Conservation (phyloP, 2,113 vertebrate genomes). For the Tragulus kanchil region DNA sequence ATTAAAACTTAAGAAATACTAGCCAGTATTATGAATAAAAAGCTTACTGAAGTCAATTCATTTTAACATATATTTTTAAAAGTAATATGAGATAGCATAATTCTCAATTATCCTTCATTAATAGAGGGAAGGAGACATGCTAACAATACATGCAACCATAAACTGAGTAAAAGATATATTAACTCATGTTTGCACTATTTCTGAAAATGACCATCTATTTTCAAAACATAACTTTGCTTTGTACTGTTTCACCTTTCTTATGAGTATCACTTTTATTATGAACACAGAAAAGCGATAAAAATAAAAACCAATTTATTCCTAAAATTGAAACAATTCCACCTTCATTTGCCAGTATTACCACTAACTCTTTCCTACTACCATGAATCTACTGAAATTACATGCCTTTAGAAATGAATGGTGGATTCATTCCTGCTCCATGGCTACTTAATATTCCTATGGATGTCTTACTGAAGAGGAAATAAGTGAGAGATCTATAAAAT, state of each 20-base stretch:
- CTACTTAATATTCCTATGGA: slow-evolving; percentile 39
- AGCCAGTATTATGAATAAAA: neutral
- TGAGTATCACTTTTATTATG: neutral
- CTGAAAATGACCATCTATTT: neutral
- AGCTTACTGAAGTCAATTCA: neutral
- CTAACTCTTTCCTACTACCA: neutral
- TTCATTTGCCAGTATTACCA: neutral
- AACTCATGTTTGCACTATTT: neutral
- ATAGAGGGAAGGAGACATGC: neutral
- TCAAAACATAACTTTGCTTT: neutral
- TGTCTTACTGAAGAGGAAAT: neutral
- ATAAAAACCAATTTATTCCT: neutral
- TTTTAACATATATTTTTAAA: neutral
- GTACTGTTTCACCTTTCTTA: neutral
- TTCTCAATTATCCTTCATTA: neutral
- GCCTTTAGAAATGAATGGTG: neutral
- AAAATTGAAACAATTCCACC: neutral
- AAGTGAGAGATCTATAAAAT: neutral
- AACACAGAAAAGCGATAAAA: slow-evolving; percentile 16
- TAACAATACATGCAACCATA: neutral
- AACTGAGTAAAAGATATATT: neutral
- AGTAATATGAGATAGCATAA: neutral
- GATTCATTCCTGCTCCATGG: neutral
- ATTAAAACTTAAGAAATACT: neutral
- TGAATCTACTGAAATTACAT: neutral